A percentile compares a stretch with the other conserved stretches of the same genome.
These are phyloP conservation scores for Gymnothorax javanicus DNA, from an alignment of 2,797 vertebrate genomes.

Conservation along the genomic window DNA sequence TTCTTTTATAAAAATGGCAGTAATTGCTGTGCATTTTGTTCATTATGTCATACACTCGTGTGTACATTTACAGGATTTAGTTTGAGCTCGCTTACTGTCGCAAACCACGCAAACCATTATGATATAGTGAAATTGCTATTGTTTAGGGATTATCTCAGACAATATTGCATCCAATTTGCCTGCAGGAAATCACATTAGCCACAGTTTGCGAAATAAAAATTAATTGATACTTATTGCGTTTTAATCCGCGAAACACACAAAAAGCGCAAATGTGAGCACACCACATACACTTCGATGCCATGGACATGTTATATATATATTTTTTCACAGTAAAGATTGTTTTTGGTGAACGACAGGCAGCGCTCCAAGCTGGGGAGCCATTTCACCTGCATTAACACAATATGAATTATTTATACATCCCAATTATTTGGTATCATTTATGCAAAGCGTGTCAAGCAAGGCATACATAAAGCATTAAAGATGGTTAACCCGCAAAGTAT, in stretches of 20 bases:
- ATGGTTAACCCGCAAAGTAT: conserved; percentile 89
- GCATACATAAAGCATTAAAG: conserved; percentile 97
- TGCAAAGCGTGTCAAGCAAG: conserved; percentile 97
- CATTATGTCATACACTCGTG: not conserved
- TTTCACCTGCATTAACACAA: conserved; percentile 96
- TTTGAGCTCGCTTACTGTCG: not conserved
- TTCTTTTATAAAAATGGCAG: not conserved
- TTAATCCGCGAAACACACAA: conserved; percentile 39
- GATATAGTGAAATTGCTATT: not conserved
- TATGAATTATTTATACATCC: conserved; percentile 98
- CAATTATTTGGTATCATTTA: conserved; percentile 99
- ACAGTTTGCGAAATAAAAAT: conserved; percentile 19
- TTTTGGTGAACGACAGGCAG: conserved; percentile 78
- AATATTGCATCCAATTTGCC: not conserved
- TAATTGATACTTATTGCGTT: conserved; percentile 26
- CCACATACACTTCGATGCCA: conserved; percentile 73
- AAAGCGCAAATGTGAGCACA: conserved; percentile 42
- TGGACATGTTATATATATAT: conserved; percentile 66
- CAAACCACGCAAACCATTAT: conserved; percentile 7
- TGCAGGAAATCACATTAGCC: not conserved
- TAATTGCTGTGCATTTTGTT: not conserved
- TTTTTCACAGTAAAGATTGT: conserved; percentile 69
- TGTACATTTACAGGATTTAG: not conserved
- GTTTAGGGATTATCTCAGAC: conserved; percentile 12
- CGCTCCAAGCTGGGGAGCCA: conserved; percentile 84